These are phyloP conservation scores for Drosophila melanogaster DNA, from an alignment of 1,140 invertebrate genomes.

Conservation along the genomic window DNA sequence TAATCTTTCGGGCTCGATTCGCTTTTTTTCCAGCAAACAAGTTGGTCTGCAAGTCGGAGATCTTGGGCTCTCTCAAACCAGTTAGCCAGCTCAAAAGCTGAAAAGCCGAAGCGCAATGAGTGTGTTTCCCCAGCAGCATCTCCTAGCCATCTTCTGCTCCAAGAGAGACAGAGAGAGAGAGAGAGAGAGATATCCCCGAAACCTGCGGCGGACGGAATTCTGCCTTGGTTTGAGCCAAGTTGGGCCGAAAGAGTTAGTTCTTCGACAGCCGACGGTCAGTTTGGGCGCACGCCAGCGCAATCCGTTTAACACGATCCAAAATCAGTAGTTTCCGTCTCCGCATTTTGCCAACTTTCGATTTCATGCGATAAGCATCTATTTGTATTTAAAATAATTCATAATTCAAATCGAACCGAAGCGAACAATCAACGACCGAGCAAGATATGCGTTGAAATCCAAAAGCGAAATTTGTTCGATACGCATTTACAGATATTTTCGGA, in stretches of 20 bases:
- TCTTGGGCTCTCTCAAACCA: slow-evolving; percentile 45
- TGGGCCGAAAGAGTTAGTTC: slow-evolving; percentile 78
- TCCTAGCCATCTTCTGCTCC: neutral
- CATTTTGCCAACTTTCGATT: slow-evolving; percentile 55
- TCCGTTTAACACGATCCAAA: slow-evolving; percentile 18
- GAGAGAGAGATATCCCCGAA: neutral
- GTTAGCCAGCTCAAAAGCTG: slow-evolving; percentile 26
- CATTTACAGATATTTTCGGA: slow-evolving; percentile 41
- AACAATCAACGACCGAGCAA: slow-evolving; percentile 26
- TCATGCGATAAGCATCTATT: slow-evolving; percentile 35
- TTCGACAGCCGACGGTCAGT: slow-evolving; percentile 82
- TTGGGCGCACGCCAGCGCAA: slow-evolving; percentile 83
- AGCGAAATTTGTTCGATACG: slow-evolving; percentile 37
- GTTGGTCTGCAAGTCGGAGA: slow-evolving; percentile 41
- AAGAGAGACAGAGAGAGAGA: too few relatives aligned
- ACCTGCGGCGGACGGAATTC: slow-evolving; percentile 28
- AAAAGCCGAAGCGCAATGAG: neutral
- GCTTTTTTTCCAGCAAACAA: slow-evolving; percentile 42
- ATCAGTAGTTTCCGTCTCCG: slow-evolving; percentile 26
- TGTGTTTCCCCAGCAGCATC: slow-evolving; percentile 7
- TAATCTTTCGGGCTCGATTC: slow-evolving; percentile 63
- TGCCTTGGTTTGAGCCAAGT: slow-evolving; percentile 64
- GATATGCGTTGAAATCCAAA: slow-evolving; percentile 53
- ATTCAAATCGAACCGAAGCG: slow-evolving; percentile 31
- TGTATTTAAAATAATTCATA: slow-evolving; percentile 42